A percentile compares a stretch with the other conserved stretches of the same genome.
phyloP scores from a whole-genome alignment of 2,797 vertebrate genomes.

The Heliangelus exortis region DNA sequence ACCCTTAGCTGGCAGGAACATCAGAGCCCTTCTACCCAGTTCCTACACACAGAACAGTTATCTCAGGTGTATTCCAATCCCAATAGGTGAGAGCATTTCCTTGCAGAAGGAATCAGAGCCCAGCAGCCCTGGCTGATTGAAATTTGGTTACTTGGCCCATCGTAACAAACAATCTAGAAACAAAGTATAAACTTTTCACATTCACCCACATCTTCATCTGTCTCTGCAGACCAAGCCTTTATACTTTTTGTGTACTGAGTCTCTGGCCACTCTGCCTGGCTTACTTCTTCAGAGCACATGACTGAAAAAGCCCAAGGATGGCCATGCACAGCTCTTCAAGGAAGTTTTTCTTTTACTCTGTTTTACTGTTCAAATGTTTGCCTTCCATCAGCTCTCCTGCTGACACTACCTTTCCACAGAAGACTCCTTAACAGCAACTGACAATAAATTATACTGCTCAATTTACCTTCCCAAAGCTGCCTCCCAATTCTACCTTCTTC shows the following conservation, averaged over 20 bases:
- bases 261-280: fast-evolving
- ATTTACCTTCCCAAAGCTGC: background rate
- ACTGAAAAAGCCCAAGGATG: background rate
- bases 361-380: background rate
- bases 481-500: background rate
- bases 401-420: background rate
- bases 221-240: background rate
- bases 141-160: background rate
- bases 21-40: background rate
- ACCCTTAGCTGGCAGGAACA: background rate
- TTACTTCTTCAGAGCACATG: fast-evolving
- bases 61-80: background rate
- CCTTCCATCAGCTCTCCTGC: background rate
- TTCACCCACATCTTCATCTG: background rate
- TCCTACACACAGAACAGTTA: background rate
- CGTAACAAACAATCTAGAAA: background rate
- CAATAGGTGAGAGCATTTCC: background rate
- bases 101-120: background rate
- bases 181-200: background rate
- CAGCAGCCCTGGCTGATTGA: background rate
- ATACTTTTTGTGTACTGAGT: background rate
- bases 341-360: fast-evolving
- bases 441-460: background rate
- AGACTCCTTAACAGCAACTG: background rate
- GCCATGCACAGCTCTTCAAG: fast-evolving